Base-by-base conservation (phyloP, 2,888 invertebrate species). In the Atrina japonica region DNA sequence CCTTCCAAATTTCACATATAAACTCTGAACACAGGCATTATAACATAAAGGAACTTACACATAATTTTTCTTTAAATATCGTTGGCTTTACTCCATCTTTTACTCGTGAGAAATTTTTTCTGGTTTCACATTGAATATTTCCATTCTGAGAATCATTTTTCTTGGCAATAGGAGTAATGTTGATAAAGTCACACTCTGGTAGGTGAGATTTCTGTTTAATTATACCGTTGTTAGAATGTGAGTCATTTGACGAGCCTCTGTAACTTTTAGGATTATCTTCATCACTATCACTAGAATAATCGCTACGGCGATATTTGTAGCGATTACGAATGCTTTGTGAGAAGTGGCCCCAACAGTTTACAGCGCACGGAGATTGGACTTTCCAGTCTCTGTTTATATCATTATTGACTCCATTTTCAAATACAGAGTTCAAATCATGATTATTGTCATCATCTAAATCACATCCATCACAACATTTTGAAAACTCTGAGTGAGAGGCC, bases 221-320 rank as follows among this genome's bases (percentile, higher is more conserved):
- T 49, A 74, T 43, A 16, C 69, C 58, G 9, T 68, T 65, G 7
- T 47, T 23, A 11, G 64, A 63, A 30, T 52, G 21, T 21, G 30
- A 1, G 27, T 61, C 49, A 30, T 61, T 61, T 43, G 43, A 35
- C 56, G 40, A 56, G n/a, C 27, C 27, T 6, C 29, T 25, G 18
- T 29, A 18, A 21, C 30, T 35, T 6, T 58, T 18, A 6, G 73
- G 66, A 45, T 63, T 61, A 21, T 86, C 86, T 41, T 85, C 86
- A 3, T 86, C 86, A 77, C 85, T 85, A 16, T 86, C 86, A 77
- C 86, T 86, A 7, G 83, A 85, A 70, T 86, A 84, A 70, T 86
- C 84, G 69, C 85, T 86, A 49, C 85, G 80, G 2, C 85, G 77
- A 60, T 86, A 86, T 67, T 86, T 86, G 70, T 86, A 86, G 40